phyloP scores from a whole-genome alignment of 2,888 invertebrate genomes.

The Oscheius sp. region DNA sequence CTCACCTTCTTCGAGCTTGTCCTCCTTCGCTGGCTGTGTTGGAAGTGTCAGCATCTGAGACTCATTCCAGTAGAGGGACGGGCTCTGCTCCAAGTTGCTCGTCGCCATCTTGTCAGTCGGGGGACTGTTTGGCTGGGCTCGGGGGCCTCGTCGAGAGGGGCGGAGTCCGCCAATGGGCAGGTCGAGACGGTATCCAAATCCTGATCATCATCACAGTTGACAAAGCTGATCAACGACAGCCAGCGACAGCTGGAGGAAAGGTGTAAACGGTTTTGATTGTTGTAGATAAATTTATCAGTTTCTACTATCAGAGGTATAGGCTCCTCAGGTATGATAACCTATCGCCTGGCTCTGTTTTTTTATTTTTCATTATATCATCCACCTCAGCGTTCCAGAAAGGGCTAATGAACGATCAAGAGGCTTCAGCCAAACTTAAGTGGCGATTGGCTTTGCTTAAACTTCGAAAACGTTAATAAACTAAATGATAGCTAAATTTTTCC shows the following conservation, averaged over 20 bases:
- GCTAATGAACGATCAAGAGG: too few species aligned
- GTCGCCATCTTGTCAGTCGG: too few species aligned
- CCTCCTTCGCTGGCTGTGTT: conserved; percentile 31
- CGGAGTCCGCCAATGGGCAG: conserved; percentile 16
- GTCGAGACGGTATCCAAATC: conserved; percentile 9
- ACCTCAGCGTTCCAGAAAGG: too few species aligned
- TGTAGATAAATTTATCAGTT: conserved; percentile 31
- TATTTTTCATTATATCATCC: background rate
- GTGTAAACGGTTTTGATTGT: conserved; percentile 27
- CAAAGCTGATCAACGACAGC: background rate
- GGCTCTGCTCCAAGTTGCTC: conserved; percentile 13
- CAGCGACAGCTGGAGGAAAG: background rate
- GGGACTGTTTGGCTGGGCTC: conserved; percentile 20
- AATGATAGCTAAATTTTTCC: too few species aligned
- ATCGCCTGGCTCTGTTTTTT: conserved; percentile 24
- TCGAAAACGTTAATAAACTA: too few species aligned
- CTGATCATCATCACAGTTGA: background rate
- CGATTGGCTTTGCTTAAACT: too few species aligned
- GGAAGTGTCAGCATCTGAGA: conserved; percentile 23
- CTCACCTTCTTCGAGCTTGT: conserved; percentile 25
- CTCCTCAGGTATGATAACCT: conserved; percentile 32
- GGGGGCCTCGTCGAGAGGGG: background rate
- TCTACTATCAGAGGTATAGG: conserved; percentile 31
- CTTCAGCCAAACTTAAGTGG: too few species aligned
- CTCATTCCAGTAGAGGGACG: conserved; percentile 16